phyloP scores from a whole-genome alignment of 92 coral and sea anemone species.

The Epizoanthus stellaris region DNA sequence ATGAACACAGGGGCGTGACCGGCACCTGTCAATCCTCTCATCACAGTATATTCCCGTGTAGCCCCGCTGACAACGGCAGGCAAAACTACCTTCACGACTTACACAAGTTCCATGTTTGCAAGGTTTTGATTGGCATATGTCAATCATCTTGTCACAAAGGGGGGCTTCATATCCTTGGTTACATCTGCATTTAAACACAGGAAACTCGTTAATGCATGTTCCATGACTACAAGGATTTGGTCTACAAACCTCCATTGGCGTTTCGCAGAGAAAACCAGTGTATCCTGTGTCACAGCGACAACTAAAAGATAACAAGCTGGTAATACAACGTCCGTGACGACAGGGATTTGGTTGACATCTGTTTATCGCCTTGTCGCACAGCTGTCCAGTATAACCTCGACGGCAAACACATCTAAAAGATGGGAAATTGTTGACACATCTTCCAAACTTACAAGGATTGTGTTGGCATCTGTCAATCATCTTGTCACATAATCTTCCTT shows the following conservation, averaged over 20 bases:
- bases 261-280: slow-evolving; percentile 47
- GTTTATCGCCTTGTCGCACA: slow-evolving; percentile 59
- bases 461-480: slow-evolving; percentile 68
- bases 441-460: slow-evolving; percentile 79
- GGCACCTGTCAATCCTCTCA: slow-evolving; percentile 67
- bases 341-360: slow-evolving; percentile 82
- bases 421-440: slow-evolving; percentile 60
- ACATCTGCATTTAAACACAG: slow-evolving; percentile 73
- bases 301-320: slow-evolving; percentile 40
- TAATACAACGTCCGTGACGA: slow-evolving; percentile 65
- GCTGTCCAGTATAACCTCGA: slow-evolving; percentile 66
- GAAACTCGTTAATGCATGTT: slow-evolving; percentile 55
- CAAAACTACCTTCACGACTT: slow-evolving; percentile 47
- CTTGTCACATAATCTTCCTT: slow-evolving; percentile 75
- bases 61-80: slow-evolving; percentile 72
- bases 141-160: slow-evolving; percentile 62
- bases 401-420: slow-evolving; percentile 76
- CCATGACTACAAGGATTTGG: slow-evolving; percentile 80
- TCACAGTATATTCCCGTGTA: slow-evolving; percentile 82
- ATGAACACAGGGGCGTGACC: slow-evolving; percentile 72
- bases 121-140: slow-evolving; percentile 78
- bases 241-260: slow-evolving; percentile 35
- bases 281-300: slow-evolving; percentile 68
- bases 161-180: slow-evolving; percentile 74
- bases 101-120: slow-evolving; percentile 80